Conservation (phyloP, 2,797 vertebrate genomes). For the Zalophus californianus region DNA sequence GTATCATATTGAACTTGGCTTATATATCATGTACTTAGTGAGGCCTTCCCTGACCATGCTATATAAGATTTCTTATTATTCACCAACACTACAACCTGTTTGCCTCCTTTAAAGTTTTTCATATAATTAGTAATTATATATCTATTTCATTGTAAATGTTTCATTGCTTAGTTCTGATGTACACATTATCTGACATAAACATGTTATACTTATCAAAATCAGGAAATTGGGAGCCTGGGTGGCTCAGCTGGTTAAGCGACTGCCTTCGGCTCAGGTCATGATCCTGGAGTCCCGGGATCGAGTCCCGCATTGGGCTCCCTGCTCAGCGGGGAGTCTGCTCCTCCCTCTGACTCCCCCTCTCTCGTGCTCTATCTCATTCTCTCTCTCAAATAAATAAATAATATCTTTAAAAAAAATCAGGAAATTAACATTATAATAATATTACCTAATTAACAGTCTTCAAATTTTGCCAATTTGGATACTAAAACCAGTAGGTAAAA, state of each 20-base stretch:
- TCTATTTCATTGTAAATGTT: constrained; percentile 3
- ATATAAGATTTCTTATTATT: background rate
- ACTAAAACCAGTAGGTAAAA: background rate
- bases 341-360: no score
- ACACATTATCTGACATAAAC: background rate
- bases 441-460: background rate
- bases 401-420: background rate
- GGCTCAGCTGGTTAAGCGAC: no score
- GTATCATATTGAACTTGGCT: background rate
- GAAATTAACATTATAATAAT: background rate
- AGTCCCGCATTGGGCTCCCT: no score
- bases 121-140: background rate
- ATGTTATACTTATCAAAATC: background rate
- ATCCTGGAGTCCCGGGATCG: no score
- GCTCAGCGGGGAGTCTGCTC: no score
- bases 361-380: no score
- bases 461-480: background rate
- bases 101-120: background rate
- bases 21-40: background rate
- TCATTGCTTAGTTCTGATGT: background rate
- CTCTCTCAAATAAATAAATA: no score
- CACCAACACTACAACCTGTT: background rate
- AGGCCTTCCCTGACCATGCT: background rate
- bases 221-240: background rate
- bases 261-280: no score